These are phyloP conservation scores for Acrobasis suavella DNA, from an alignment of 2,888 invertebrate genomes.

Conservation along the genomic window DNA sequence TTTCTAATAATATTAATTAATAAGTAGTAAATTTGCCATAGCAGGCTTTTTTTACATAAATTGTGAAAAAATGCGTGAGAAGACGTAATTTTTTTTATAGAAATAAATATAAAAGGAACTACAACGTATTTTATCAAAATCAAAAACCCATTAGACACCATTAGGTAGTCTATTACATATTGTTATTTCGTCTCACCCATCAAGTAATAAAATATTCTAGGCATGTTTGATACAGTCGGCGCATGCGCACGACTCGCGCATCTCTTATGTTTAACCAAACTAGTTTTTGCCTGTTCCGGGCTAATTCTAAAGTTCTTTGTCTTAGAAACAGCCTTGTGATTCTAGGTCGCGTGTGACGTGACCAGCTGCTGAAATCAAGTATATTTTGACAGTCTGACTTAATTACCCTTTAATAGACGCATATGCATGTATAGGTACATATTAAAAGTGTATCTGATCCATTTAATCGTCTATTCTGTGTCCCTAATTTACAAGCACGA, in stretches of 20 bases:
- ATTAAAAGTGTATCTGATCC: too few relatives aligned
- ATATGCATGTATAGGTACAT: too few relatives aligned
- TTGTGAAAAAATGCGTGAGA: too few relatives aligned
- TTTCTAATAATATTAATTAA: too few relatives aligned
- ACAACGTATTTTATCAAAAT: background rate
- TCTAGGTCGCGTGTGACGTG: slow-evolving; percentile 5
- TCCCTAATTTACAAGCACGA: too few relatives aligned
- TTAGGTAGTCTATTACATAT: too few relatives aligned
- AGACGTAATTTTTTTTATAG: background rate
- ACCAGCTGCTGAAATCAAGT: background rate
- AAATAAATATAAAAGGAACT: background rate
- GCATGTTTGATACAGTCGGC: background rate
- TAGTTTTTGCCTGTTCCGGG: slow-evolving; percentile 5
- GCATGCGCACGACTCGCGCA: background rate
- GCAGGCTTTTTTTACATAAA: too few relatives aligned
- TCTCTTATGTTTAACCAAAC: background rate
- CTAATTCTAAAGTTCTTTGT: slow-evolving; percentile 10
- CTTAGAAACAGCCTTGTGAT: background rate
- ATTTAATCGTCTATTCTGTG: too few relatives aligned
- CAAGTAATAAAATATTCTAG: slow-evolving; percentile 16
- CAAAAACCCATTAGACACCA: background rate
- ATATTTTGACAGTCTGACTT: too few relatives aligned
- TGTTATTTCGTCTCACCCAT: background rate
- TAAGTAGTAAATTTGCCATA: too few relatives aligned
- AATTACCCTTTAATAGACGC: too few relatives aligned